Conservation (phyloP, 2,888 invertebrate genomes). For the Leptopterna dolabrata region DNA sequence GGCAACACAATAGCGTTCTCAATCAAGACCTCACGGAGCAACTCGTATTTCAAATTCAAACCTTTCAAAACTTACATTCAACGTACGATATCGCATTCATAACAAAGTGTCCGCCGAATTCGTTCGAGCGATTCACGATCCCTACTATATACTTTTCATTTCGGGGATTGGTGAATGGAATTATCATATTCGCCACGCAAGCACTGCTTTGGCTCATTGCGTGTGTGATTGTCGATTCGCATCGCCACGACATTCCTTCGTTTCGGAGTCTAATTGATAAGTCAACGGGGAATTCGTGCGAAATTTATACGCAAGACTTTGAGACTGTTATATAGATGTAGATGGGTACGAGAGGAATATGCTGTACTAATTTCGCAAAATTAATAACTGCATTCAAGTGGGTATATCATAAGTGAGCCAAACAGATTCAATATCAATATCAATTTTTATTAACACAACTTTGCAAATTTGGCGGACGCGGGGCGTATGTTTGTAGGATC, state of each 20-base stretch:
- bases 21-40: neutral
- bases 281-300: neutral
- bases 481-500: no score
- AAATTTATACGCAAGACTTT: neutral
- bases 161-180: neutral
- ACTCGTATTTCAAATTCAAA: neutral
- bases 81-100: neutral
- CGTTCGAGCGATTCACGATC: neutral
- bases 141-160: neutral
- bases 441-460: no score
- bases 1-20: conserved; percentile 33
- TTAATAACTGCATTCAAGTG: neutral
- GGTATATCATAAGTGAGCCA: no score
- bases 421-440: no score
- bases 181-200: neutral
- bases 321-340: neutral
- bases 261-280: neutral
- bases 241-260: neutral
- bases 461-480: no score
- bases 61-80: neutral
- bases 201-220: neutral
- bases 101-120: neutral
- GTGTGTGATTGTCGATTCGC: neutral
- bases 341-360: neutral
- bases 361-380: neutral